phyloP scores from a whole-genome alignment of 1,140 invertebrate genomes.

The Neotoxoptera formosana region DNA sequence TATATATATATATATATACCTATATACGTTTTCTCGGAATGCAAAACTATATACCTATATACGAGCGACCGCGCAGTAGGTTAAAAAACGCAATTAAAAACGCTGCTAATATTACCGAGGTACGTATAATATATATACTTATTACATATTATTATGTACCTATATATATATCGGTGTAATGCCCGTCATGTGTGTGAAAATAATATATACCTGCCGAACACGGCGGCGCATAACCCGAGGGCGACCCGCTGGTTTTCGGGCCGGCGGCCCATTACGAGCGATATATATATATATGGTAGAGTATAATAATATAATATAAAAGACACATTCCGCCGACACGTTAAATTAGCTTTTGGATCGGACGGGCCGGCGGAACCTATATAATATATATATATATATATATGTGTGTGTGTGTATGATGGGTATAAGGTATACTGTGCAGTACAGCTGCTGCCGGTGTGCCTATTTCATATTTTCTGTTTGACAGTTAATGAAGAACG shows the following conservation, averaged over 20 bases:
- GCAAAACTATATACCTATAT: not conserved
- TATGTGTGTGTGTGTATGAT: too few species aligned
- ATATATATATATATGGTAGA: not conserved
- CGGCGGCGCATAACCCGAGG: not conserved
- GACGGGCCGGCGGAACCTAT: not conserved
- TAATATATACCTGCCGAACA: not conserved
- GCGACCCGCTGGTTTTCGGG: conserved; percentile 16
- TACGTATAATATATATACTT: not conserved
- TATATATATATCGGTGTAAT: not conserved
- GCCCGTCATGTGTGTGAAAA: not conserved
- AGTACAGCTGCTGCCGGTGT: not conserved
- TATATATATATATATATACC: not conserved
- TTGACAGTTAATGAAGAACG: conserved; percentile 2
- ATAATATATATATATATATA: not conserved
- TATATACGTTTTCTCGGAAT: not conserved
- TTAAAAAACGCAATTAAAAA: conserved; percentile 34
- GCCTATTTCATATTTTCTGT: conserved; percentile 15
- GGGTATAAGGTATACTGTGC: too few species aligned
- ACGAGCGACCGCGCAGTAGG: not conserved
- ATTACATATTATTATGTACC: not conserved
- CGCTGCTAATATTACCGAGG: not conserved
- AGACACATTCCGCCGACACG: conserved; percentile 33
- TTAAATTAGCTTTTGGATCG: conserved; percentile 34
- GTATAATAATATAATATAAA: conserved; percentile 18
- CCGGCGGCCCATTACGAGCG: not conserved